A percentile compares a stretch with the other conserved stretches of the same genome.
These are phyloP conservation scores for Mactromeris polynyma DNA, from an alignment of 2,888 invertebrate species.

Conservation along the genomic window DNA sequence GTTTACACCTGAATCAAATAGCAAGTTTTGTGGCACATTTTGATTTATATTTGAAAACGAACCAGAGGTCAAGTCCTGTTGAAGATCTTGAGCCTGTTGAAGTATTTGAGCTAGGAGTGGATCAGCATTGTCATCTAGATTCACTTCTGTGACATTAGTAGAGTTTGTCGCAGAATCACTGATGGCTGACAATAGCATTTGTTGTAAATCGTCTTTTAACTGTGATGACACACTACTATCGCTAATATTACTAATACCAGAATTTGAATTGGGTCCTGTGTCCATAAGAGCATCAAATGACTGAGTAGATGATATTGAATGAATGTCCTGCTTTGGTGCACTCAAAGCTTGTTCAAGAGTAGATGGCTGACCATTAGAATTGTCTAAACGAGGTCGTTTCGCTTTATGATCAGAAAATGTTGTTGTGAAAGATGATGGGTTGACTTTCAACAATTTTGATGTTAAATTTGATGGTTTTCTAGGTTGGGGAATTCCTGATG, in stretches of 20 bases:
- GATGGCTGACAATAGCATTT: conserved; percentile 63
- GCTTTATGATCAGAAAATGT: conserved; percentile 29
- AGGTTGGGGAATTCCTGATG: conserved; percentile 89
- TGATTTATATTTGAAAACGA: conserved; percentile 49
- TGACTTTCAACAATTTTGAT: conserved; percentile 72
- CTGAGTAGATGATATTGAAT: conserved; percentile 40
- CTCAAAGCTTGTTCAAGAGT: conserved; percentile 60
- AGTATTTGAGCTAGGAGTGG: conserved; percentile 93
- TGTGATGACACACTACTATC: conserved; percentile 51
- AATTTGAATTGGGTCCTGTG: conserved; percentile 59
- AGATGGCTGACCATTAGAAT: conserved; percentile 41
- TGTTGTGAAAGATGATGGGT: conserved; percentile 55
- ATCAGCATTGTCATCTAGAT: conserved; percentile 77
- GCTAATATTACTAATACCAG: conserved; percentile 63
- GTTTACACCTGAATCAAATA: conserved; percentile 39
- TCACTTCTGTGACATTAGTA: conserved; percentile 69
- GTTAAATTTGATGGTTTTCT: conserved; percentile 84
- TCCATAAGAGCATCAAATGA: conserved; percentile 33
- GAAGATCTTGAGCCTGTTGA: conserved; percentile 94
- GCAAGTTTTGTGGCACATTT: conserved; percentile 27
- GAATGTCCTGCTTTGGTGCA: conserved; percentile 32
- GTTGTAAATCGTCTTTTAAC: conserved; percentile 72
- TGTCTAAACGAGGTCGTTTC: conserved; percentile 43
- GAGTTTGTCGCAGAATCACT: conserved; percentile 15
- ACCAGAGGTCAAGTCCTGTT: conserved; percentile 77